A percentile compares a stretch with the other conserved stretches of the same genome.
These are phyloP conservation scores for Neelides sp. DNA, from an alignment of 1,140 invertebrate genomes.

Conservation along the genomic window DNA sequence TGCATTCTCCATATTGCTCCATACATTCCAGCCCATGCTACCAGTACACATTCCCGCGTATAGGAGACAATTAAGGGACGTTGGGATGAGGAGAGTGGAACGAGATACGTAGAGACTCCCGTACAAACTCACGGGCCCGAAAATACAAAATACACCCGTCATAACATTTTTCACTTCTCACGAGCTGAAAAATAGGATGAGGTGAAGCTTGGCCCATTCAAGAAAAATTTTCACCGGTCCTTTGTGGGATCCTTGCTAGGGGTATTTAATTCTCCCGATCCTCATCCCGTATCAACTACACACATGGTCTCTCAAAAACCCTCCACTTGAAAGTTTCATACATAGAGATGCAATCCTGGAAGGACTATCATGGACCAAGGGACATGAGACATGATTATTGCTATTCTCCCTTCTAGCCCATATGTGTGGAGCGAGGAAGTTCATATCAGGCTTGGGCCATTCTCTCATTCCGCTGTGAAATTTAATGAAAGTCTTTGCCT, in stretches of 20 bases:
- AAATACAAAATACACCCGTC: slow-evolving; percentile 14
- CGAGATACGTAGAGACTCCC: slow-evolving; percentile 5
- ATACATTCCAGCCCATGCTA: too few relatives aligned
- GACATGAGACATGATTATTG: too few relatives aligned
- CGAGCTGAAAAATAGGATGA: slow-evolving; percentile 1
- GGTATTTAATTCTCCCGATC: too few relatives aligned
- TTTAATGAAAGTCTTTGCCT: too few relatives aligned
- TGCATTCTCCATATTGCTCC: too few relatives aligned
- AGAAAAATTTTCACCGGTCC: slow-evolving; percentile 12
- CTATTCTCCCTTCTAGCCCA: too few relatives aligned
- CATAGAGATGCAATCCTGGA: not conserved
- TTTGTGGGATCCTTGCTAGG: too few relatives aligned
- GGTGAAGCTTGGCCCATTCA: slow-evolving; percentile 3
- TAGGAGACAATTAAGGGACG: not conserved
- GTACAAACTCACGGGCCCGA: slow-evolving; percentile 1
- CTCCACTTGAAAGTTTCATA: not conserved
- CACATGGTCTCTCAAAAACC: not conserved
- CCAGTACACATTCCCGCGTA: not conserved
- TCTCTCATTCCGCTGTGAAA: too few relatives aligned
- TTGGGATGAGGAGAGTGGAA: slow-evolving; percentile 3
- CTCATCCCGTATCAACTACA: not conserved
- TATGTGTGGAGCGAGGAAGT: too few relatives aligned
- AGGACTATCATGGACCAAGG: not conserved
- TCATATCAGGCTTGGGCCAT: too few relatives aligned
- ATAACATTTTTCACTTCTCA: slow-evolving; percentile 19